These are phyloP conservation scores for Isaurus tuberculatus DNA, from an alignment of 92 coral and sea anemone genomes.

Conservation along the genomic window DNA sequence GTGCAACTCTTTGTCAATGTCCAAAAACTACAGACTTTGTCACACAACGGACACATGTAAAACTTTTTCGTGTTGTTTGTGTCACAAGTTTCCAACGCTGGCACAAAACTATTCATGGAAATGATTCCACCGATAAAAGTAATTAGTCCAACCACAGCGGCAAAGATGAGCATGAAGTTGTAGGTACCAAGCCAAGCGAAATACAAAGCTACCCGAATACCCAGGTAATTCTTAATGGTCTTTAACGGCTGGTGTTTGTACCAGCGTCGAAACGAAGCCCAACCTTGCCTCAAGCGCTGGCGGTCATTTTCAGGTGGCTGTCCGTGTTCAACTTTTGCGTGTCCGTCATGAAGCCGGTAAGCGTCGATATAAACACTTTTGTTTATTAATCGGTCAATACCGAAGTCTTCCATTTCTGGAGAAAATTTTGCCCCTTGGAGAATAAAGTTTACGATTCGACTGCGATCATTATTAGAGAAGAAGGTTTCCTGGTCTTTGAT, in stretches of 20 bases:
- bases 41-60: slow-evolving; percentile 99
- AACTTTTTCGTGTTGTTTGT: slow-evolving; percentile 73
- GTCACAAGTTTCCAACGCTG: slow-evolving; percentile 88
- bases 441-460: slow-evolving; percentile 85
- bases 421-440: slow-evolving; percentile 78
- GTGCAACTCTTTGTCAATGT: slow-evolving; percentile 76
- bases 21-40: slow-evolving; percentile 94
- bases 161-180: slow-evolving; percentile 83
- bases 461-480: slow-evolving; percentile 85
- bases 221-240: slow-evolving; percentile 81
- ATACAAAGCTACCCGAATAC: slow-evolving; percentile 88
- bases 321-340: slow-evolving; percentile 25
- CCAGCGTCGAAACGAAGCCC: slow-evolving; percentile 95
- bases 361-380: slow-evolving; percentile 72
- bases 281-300: slow-evolving; percentile 64
- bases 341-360: slow-evolving; percentile 90
- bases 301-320: slow-evolving; percentile 64
- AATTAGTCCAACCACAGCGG: slow-evolving; percentile 83
- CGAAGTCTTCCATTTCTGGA: slow-evolving; percentile 82
- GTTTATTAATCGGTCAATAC: slow-evolving; percentile 80
- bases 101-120: slow-evolving; percentile 71
- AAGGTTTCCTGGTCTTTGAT: slow-evolving; percentile 78
- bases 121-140: slow-evolving; percentile 85
- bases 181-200: slow-evolving; percentile 96
- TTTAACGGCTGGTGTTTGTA: slow-evolving; percentile 89